These are phyloP conservation scores for Prunella strophiata DNA, from an alignment of 2,797 vertebrate genomes.

Conservation along the genomic window DNA sequence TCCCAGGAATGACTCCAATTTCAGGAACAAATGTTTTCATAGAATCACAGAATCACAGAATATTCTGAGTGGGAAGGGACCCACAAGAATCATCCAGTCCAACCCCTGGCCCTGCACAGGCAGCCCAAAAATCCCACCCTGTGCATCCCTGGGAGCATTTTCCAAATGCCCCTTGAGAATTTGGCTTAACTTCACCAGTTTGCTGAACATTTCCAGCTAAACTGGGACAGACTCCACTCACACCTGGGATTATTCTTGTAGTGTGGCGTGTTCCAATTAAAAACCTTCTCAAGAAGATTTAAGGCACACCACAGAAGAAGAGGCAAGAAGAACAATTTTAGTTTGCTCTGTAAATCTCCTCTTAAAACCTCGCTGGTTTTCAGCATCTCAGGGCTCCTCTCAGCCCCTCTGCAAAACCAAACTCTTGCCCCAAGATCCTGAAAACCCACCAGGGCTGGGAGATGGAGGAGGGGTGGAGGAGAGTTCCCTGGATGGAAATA, in stretches of 20 bases:
- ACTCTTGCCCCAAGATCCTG: not conserved
- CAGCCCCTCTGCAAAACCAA: not conserved
- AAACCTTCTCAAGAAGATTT: not conserved
- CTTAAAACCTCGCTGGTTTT: not conserved
- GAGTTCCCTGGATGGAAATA: not conserved
- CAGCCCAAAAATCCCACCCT: not conserved
- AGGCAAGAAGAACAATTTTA: not conserved
- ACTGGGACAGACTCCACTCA: not conserved
- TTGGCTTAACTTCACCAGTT: not conserved
- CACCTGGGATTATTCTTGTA: not conserved
- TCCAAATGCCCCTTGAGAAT: not conserved
- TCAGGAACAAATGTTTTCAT: conserved; percentile 71
- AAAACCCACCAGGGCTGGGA: not conserved
- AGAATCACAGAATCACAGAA: not conserved
- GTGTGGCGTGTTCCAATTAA: not conserved
- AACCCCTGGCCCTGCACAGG: not conserved
- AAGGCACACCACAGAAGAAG: fast-evolving
- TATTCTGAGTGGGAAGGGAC: not conserved
- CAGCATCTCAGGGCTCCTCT: not conserved
- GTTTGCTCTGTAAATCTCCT: not conserved
- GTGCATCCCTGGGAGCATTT: fast-evolving
- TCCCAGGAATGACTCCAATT: conserved; percentile 58
- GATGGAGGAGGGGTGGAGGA: not conserved
- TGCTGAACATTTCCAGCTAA: not conserved
- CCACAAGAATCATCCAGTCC: not conserved